These are phyloP conservation scores for Diuraphis noxia DNA, from an alignment of 1,140 invertebrate genomes.

Conservation along the genomic window DNA sequence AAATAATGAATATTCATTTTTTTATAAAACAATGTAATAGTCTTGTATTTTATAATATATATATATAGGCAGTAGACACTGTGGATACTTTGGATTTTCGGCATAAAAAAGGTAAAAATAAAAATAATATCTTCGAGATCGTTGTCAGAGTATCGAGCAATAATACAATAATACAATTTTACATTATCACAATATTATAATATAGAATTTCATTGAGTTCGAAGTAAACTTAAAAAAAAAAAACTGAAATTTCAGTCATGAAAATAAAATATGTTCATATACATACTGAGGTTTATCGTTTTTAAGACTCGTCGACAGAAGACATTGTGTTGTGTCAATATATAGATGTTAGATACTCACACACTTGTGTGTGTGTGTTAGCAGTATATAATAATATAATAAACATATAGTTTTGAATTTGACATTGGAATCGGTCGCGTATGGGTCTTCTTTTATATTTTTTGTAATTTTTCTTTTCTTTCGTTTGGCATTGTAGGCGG, in stretches of 20 bases:
- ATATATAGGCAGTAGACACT: not conserved
- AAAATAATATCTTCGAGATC: not conserved
- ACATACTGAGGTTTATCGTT: not conserved
- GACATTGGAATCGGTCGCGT: conserved; percentile 9
- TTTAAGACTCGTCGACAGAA: not conserved
- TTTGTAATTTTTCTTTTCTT: not conserved
- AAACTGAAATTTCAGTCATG: not conserved
- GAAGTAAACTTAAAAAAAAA: not conserved
- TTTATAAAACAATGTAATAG: not conserved
- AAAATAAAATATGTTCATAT: not conserved
- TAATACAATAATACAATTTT: not conserved
- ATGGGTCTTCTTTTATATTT: conserved; percentile 22
- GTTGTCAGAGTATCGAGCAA: not conserved
- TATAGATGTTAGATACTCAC: not conserved
- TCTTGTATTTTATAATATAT: not conserved
- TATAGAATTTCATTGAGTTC: not conserved
- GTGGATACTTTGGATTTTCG: not conserved
- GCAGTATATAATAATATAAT: not conserved
- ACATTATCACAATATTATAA: not conserved
- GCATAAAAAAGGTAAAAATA: not conserved
- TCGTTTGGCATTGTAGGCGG: conserved; percentile 26
- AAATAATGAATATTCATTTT: not conserved
- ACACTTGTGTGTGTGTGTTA: not conserved
- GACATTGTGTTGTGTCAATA: not conserved
- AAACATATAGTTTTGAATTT: not conserved